These are phyloP conservation scores for Eupsittula cactorum DNA, from an alignment of 2,113 vertebrate species.

Conservation along the genomic window DNA sequence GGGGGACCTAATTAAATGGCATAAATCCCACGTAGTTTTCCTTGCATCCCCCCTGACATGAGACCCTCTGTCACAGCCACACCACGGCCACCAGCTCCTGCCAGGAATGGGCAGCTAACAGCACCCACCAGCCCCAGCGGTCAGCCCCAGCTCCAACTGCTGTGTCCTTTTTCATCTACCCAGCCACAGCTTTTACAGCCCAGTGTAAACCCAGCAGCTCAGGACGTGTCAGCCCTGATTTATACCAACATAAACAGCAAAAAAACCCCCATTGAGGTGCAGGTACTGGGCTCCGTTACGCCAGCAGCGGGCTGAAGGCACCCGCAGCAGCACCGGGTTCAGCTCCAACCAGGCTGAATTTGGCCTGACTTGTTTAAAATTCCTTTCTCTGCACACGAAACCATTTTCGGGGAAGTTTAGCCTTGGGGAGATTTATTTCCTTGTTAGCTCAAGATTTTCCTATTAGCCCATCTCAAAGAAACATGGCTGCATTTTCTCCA, in stretches of 20 bases:
- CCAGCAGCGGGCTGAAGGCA: not conserved
- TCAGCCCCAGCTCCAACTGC: not conserved
- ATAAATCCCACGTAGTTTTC: not conserved
- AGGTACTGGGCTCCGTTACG: not conserved
- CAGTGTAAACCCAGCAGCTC: not conserved
- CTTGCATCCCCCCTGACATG: rapidly evolving
- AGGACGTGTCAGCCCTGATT: not conserved
- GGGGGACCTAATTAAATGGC: not conserved
- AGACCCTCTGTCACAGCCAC: rapidly evolving
- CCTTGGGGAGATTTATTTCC: slow-evolving; percentile 63
- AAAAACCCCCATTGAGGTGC: rapidly evolving
- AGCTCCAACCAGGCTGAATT: not conserved
- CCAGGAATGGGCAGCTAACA: not conserved
- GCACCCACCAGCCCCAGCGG: not conserved
- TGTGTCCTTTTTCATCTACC: not conserved
- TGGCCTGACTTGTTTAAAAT: slow-evolving; percentile 43
- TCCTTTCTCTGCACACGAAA: slow-evolving; percentile 36
- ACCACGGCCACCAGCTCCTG: rapidly evolving
- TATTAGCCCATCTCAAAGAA: slow-evolving; percentile 29
- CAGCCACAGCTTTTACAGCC: not conserved
- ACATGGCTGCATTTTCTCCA: not conserved
- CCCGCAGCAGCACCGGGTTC: not conserved
- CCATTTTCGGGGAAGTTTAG: slow-evolving; percentile 23
- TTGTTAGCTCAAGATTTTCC: slow-evolving; percentile 60
- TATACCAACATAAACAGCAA: not conserved